Evolutionary conservation across 2,113 vertebrate species (phyloP).

Genomic region (Climacteris rufus): DNA sequence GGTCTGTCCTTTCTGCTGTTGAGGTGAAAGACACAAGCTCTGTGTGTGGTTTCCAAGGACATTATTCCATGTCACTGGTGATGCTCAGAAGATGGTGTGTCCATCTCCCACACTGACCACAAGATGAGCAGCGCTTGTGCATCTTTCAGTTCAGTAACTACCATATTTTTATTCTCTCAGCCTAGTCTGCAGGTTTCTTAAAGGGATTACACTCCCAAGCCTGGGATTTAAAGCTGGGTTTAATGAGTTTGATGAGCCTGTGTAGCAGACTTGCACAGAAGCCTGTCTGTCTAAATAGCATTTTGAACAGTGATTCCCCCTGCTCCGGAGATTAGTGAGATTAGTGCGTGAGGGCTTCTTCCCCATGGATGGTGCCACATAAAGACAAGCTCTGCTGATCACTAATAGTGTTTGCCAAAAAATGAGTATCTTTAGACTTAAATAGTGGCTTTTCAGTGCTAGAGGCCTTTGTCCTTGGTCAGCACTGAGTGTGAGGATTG

Average conservation of each 20-base stretch:
- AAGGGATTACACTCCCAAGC: slow-evolving; percentile 44
- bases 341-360: neutral
- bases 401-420: neutral
- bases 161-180: neutral
- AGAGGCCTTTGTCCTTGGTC: neutral
- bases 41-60: neutral
- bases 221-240: slow-evolving; percentile 29
- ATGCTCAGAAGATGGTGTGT: neutral
- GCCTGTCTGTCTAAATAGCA: slow-evolving; percentile 1
- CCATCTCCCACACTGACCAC: rapidly evolving
- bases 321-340: neutral
- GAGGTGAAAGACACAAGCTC: neutral
- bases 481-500: neutral
- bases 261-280: slow-evolving; percentile 14
- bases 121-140: neutral
- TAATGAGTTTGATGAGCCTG: slow-evolving; percentile 55
- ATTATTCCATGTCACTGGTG: neutral
- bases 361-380: neutral
- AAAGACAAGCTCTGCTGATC: neutral
- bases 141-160: neutral
- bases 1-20: neutral
- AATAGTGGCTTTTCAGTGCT: neutral
- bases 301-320: slow-evolving; percentile 33
- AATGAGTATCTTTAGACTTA: neutral
- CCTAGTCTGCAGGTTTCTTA: neutral